A percentile compares a stretch with the other conserved stretches of the same genome.
phyloP scores from a whole-genome alignment of 2,113 vertebrate genomes.

The Aspiorhynchus laticeps region DNA sequence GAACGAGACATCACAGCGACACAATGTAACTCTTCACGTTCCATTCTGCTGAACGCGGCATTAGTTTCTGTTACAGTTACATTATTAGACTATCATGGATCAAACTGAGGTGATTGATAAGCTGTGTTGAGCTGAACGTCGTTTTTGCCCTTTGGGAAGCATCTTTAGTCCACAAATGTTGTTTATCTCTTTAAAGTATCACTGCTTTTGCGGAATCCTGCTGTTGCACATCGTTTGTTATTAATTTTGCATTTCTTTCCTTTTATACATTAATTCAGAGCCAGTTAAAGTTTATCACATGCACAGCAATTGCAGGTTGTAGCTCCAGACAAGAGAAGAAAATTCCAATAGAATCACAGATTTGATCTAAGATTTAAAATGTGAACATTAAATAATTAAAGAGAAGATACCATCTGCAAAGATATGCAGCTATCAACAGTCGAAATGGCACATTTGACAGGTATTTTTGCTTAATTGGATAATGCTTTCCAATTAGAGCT shows the following conservation, averaged over 20 bases:
- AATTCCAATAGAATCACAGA: neutral
- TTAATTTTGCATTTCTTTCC: neutral
- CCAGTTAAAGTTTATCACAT: too few species aligned
- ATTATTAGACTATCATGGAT: neutral
- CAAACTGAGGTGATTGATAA: neutral
- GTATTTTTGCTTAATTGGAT: neutral
- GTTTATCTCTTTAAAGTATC: neutral
- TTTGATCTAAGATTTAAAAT: neutral
- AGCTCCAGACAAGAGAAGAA: neutral
- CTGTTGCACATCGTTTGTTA: neutral
- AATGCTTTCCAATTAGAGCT: neutral
- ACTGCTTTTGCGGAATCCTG: neutral
- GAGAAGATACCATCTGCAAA: neutral
- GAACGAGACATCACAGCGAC: neutral
- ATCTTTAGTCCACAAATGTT: neutral
- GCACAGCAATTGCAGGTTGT: neutral
- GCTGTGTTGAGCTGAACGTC: neutral
- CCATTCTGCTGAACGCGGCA: neutral
- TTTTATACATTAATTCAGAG: neutral
- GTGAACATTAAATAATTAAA: neutral
- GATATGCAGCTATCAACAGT: neutral
- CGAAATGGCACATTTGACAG: neutral
- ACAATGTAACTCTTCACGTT: conserved; percentile 1
- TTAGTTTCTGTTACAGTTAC: neutral
- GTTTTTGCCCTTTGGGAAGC: neutral